Conservation (phyloP, 2,113 vertebrate genomes). For the Anguilla rostrata region DNA sequence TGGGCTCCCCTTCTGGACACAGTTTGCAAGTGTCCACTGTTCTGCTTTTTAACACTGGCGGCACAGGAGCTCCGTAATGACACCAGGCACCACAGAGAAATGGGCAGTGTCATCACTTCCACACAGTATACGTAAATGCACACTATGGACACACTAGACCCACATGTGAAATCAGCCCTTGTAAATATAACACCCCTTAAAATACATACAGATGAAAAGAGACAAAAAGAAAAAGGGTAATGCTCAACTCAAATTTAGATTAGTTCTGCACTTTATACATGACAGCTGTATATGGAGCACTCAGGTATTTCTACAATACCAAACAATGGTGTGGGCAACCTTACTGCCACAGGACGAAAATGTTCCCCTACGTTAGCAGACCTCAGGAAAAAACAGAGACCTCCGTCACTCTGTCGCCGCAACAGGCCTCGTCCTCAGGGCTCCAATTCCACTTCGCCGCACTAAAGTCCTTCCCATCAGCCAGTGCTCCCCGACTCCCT, state of each 20-base stretch:
- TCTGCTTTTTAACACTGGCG: too few relatives aligned
- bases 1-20: too few relatives aligned
- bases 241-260: too few relatives aligned
- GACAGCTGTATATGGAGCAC: too few relatives aligned
- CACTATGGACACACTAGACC: neutral
- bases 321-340: neutral
- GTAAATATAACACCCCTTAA: neutral
- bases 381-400: neutral
- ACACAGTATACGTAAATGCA: neutral
- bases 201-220: too few relatives aligned
- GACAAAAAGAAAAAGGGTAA: too few relatives aligned
- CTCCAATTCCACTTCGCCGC: neutral
- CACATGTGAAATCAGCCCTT: neutral
- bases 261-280: too few relatives aligned
- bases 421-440: neutral
- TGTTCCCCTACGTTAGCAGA: neutral
- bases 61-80: neutral
- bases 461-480: neutral
- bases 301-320: too few relatives aligned
- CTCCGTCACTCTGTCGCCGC: neutral
- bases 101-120: neutral
- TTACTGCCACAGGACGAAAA: neutral
- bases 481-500: neutral
- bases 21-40: too few relatives aligned
- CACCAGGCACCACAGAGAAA: neutral